phyloP scores from a whole-genome alignment of 2,113 vertebrate species.

The Ophthalmolycus amberensis region DNA sequence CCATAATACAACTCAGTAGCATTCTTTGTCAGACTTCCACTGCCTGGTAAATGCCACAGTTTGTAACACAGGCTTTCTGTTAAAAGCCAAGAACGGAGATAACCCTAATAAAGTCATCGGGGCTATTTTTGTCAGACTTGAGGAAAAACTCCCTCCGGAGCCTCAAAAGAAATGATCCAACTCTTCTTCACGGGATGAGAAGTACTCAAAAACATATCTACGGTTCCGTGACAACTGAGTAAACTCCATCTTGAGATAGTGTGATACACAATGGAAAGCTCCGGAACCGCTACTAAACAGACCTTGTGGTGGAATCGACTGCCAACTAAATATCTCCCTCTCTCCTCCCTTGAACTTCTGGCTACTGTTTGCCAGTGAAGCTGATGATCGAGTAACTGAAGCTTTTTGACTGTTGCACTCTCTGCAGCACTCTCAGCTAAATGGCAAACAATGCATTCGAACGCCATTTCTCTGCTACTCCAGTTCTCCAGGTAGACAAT shows the following conservation, averaged over 20 bases:
- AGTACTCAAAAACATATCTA: not conserved
- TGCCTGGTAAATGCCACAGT: not conserved
- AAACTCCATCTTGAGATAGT: constrained; percentile 21
- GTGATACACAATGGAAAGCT: not conserved
- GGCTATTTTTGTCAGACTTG: not conserved
- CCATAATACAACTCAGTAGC: not conserved
- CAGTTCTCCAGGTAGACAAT: constrained; percentile 37
- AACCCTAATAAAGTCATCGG: not conserved
- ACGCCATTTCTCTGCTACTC: constrained; percentile 11
- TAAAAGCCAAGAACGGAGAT: not conserved
- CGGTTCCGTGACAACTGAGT: not conserved
- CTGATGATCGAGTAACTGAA: not conserved
- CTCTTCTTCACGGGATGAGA: not conserved
- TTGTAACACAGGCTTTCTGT: constrained; percentile 4
- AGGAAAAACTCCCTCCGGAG: not conserved
- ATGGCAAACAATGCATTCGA: constrained; percentile 18
- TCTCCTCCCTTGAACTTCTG: not conserved
- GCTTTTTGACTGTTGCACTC: not conserved
- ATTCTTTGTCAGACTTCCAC: not conserved
- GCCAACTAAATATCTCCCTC: not conserved
- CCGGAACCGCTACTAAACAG: not conserved
- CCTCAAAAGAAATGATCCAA: not conserved
- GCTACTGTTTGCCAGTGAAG: constrained; percentile 11
- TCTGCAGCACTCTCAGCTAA: not conserved
- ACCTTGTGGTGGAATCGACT: not conserved